These are phyloP conservation scores for Macrochelys suwanniensis DNA, from an alignment of 2,797 vertebrate genomes.

Conservation along the genomic window DNA sequence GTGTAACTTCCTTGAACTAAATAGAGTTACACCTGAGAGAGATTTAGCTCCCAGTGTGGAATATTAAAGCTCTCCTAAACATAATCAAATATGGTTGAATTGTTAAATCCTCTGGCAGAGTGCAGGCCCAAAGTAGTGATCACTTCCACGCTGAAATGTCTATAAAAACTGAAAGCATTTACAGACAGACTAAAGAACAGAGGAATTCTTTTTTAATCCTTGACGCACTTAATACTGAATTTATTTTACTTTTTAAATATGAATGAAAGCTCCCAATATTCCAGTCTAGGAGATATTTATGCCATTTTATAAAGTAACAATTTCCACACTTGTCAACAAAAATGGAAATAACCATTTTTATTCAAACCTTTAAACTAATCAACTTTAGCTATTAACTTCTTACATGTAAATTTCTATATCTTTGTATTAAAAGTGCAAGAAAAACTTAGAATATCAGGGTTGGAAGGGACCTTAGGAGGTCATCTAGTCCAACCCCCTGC, in stretches of 20 bases:
- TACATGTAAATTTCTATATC: background rate
- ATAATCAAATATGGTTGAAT: slow-evolving; percentile 1
- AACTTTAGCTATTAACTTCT: background rate
- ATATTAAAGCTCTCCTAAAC: background rate
- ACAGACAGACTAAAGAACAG: background rate
- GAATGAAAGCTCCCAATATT: background rate
- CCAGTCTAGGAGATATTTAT: background rate
- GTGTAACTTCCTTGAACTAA: background rate
- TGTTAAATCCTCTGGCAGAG: background rate
- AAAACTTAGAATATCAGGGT: background rate
- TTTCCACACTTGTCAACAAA: background rate
- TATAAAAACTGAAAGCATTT: background rate
- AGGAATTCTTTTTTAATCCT: background rate
- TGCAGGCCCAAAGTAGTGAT: background rate
- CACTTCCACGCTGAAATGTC: background rate
- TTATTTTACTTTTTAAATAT: background rate
- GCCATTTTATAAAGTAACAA: background rate
- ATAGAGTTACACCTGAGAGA: background rate
- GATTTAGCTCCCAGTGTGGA: slow-evolving; percentile 11
- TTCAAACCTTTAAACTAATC: background rate
- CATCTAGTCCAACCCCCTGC: too few species aligned
- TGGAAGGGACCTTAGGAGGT: too few species aligned
- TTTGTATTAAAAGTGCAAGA: background rate
- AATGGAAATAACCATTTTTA: background rate
- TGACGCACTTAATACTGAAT: background rate